Percentiles rank a stretch among this genome's conserved stretches.
Evolutionary conservation across 2,113 vertebrate genomes (phyloP).

Genomic region (Chionomys nivalis): DNA sequence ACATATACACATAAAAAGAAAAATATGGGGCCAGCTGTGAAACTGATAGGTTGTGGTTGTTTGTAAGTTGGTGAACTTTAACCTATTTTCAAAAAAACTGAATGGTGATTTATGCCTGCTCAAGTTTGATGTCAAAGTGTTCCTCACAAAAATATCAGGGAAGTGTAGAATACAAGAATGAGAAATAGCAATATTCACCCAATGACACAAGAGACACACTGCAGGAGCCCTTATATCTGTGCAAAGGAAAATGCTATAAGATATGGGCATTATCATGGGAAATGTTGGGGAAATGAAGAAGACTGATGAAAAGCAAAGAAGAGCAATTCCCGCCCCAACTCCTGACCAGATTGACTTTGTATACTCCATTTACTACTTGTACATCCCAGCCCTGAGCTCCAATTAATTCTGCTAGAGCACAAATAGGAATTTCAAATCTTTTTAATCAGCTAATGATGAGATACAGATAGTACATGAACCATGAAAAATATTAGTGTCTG

Average conservation of each 20-base stretch:
- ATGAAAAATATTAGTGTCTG: not conserved
- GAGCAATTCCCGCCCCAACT: not conserved
- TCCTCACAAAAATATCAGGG: not conserved
- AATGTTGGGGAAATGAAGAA: not conserved
- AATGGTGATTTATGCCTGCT: not conserved
- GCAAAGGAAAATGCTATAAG: not conserved
- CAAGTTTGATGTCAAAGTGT: not conserved
- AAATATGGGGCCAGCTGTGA: not conserved
- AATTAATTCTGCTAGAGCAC: not conserved
- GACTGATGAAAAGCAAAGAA: not conserved
- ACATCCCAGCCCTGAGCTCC: not conserved
- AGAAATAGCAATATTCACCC: not conserved
- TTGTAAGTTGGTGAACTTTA: not conserved
- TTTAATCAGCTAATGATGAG: constrained; percentile 54
- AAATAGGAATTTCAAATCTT: constrained; percentile 44
- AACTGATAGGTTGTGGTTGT: not conserved
- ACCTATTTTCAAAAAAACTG: not conserved
- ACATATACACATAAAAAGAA: not conserved
- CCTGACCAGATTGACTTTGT: not conserved
- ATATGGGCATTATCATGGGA: not conserved
- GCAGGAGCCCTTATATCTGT: not conserved
- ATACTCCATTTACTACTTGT: not conserved
- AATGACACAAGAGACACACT: not conserved
- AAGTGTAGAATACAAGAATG: not conserved
- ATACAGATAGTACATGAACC: not conserved